Conservation (phyloP, 2,888 invertebrate genomes). For the Arge pagana region DNA sequence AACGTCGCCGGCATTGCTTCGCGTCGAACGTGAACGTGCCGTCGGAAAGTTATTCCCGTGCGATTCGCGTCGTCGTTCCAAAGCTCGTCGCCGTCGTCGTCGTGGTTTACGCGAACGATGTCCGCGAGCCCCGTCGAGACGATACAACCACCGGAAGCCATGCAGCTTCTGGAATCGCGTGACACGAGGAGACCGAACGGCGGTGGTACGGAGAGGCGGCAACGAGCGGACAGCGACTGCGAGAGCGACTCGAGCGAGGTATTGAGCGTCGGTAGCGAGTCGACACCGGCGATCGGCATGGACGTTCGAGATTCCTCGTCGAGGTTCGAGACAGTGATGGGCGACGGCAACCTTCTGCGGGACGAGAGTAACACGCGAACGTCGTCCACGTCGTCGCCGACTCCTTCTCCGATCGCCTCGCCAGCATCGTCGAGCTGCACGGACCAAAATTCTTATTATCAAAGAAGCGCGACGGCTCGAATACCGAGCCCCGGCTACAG, state of each 20-base stretch:
- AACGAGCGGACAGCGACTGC: conserved; percentile 42
- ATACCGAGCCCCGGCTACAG: conserved; percentile 46
- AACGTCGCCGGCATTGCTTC: neutral
- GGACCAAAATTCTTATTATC: conserved; percentile 37
- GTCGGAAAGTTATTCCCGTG: neutral
- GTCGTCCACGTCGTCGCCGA: conserved; percentile 31
- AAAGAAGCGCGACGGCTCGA: conserved; percentile 33
- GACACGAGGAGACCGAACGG: neutral
- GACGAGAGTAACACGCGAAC: conserved; percentile 39
- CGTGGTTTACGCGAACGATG: too few relatives aligned
- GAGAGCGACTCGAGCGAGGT: conserved; percentile 72
- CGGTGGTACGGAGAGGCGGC: conserved; percentile 19
- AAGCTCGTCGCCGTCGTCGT: too few relatives aligned
- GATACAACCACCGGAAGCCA: conserved; percentile 1
- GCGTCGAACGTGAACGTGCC: neutral
- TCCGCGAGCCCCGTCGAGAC: neutral
- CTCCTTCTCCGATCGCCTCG: conserved; percentile 47
- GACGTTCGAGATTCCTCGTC: conserved; percentile 30
- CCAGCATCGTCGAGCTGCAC: conserved; percentile 49
- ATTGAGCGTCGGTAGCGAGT: conserved; percentile 80
- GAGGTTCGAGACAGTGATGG: conserved; percentile 8
- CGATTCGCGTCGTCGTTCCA: neutral
- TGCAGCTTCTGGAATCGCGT: conserved; percentile 12
- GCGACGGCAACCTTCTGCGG: conserved; percentile 34
- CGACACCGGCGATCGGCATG: conserved; percentile 46